Percentiles rank a stretch among this genome's conserved stretches.
Conservation (phyloP, 2,797 vertebrate genomes). For the Falco rusticolus region DNA sequence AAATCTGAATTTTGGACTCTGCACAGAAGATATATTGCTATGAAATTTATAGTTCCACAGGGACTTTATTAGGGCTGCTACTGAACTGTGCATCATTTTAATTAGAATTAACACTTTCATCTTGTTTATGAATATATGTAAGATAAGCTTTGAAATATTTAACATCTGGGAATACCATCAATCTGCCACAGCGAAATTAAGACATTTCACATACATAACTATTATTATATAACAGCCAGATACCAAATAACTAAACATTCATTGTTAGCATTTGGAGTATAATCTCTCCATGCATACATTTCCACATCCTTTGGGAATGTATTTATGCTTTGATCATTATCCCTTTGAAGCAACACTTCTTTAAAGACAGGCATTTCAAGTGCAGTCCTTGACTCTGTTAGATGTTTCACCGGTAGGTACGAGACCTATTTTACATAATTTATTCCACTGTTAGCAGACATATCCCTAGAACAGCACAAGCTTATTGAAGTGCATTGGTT, state of each 20-base stretch:
- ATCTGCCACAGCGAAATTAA: conserved; percentile 74
- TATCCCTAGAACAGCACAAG: not conserved
- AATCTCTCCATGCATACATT: conserved; percentile 79
- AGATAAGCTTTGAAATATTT: conserved; percentile 64
- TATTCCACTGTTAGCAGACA: conserved; percentile 76
- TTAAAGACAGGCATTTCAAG: conserved; percentile 82
- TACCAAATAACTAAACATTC: conserved; percentile 82
- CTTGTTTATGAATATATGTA: conserved; percentile 65
- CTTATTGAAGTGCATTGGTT: conserved; percentile 17
- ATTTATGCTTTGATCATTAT: conserved; percentile 88
- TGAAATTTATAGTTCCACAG: conserved; percentile 53
- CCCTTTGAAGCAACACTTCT: conserved; percentile 87
- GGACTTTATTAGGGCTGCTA: conserved; percentile 56
- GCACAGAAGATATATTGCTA: conserved; percentile 28
- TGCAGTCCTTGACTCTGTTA: conserved; percentile 79
- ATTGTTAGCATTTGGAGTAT: conserved; percentile 81
- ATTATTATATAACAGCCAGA: conserved; percentile 75
- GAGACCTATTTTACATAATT: conserved; percentile 81
- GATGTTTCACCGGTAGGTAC: conserved; percentile 70
- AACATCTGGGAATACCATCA: conserved; percentile 63
- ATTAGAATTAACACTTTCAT: conserved; percentile 77
- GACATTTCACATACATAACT: conserved; percentile 60
- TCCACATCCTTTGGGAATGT: conserved; percentile 80
- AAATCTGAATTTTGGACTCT: conserved; percentile 28
- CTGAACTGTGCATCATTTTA: conserved; percentile 67